phyloP scores from a whole-genome alignment of 2,113 vertebrate genomes.

The Zeus faber region DNA sequence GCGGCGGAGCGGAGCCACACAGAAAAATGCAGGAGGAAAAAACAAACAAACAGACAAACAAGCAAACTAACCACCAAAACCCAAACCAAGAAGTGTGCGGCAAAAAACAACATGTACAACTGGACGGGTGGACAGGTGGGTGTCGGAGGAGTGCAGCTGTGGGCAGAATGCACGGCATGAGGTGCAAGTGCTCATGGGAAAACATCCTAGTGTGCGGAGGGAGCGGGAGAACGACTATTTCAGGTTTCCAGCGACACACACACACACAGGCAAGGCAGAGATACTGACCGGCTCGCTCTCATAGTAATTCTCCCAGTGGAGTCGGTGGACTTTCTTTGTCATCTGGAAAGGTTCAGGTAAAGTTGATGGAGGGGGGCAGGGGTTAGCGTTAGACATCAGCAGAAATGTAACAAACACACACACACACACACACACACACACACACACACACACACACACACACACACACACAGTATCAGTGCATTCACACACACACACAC shows the following conservation, averaged over 20 bases:
- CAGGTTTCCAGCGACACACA: conserved; percentile 13
- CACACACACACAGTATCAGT: too few species aligned
- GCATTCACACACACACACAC: neutral
- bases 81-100: conserved; percentile 33
- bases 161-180: conserved; percentile 21
- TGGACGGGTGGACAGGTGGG: neutral
- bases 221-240: neutral
- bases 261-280: conserved; percentile 20
- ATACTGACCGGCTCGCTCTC: conserved; percentile 97
- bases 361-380: conserved; percentile 69
- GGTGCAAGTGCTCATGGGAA: conserved; percentile 17
- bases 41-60: conserved; percentile 38
- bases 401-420: conserved; percentile 23
- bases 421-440: conserved; percentile 10
- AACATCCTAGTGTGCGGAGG: neutral
- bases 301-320: conserved; percentile 94
- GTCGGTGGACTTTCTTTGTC: conserved; percentile 88
- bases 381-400: conserved; percentile 71
- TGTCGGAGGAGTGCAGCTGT: conserved; percentile 5
- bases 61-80: conserved; percentile 25
- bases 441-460: conserved; percentile 3
- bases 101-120: conserved; percentile 23
- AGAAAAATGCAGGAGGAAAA: conserved; percentile 24
- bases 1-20: conserved; percentile 44
- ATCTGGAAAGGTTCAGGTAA: conserved; percentile 91